Evolutionary conservation across 2,113 vertebrate genomes (phyloP).

Genomic region (Craseonycteris thonglongyai): DNA sequence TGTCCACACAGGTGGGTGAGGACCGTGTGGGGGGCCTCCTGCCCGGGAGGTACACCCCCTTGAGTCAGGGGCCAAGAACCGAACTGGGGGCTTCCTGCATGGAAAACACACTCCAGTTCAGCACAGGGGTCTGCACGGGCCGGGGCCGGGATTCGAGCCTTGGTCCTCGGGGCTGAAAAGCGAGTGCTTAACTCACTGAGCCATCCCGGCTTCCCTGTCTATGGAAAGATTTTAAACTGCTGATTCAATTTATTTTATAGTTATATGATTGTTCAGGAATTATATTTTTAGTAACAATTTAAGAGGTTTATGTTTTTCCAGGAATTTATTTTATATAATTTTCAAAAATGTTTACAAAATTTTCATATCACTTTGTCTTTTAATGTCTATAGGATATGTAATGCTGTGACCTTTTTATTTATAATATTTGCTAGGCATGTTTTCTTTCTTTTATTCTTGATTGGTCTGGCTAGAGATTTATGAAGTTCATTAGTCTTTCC

Average conservation of each 20-base stretch:
- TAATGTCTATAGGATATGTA: not conserved
- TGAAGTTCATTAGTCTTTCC: not conserved
- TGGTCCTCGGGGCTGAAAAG: too few relatives aligned
- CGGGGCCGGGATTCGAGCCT: too few relatives aligned
- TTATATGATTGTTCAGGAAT: not conserved
- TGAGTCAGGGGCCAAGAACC: too few relatives aligned
- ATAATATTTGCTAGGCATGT: not conserved
- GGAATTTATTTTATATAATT: not conserved
- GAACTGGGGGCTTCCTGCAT: too few relatives aligned
- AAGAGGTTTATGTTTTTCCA: not conserved
- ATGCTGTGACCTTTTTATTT: not conserved
- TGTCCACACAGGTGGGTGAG: too few relatives aligned
- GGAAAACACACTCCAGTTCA: too few relatives aligned
- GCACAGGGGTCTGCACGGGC: too few relatives aligned
- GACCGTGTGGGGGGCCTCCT: too few relatives aligned
- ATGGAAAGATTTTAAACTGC: not conserved
- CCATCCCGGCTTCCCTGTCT: too few relatives aligned
- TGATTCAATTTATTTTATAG: not conserved
- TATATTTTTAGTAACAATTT: not conserved
- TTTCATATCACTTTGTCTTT: not conserved
- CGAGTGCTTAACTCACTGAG: too few relatives aligned
- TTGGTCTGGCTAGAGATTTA: not conserved
- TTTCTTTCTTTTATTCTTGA: not conserved
- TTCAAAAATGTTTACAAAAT: not conserved
- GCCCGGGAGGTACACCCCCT: too few relatives aligned